phyloP scores from a whole-genome alignment of 2,113 vertebrate genomes.

The Capricornis sumatraensis region DNA sequence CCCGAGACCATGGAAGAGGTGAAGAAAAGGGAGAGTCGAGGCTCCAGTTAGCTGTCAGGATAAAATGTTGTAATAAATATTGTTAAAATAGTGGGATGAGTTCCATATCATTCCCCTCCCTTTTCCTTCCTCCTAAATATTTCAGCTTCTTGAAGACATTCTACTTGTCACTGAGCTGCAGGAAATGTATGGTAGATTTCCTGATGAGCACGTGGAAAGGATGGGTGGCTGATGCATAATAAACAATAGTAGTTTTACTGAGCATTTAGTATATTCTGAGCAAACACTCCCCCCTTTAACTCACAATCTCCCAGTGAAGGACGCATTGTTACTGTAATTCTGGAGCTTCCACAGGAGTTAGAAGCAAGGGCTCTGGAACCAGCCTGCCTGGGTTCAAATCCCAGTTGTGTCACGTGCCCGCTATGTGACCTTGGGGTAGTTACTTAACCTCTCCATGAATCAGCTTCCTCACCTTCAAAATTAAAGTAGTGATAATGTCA shows the following conservation, averaged over 20 bases:
- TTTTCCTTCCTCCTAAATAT: background rate
- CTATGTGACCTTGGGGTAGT: background rate
- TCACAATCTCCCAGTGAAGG: background rate
- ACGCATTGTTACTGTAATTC: background rate
- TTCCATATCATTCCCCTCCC: background rate
- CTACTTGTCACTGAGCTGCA: background rate
- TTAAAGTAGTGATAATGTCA: background rate
- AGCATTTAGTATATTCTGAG: background rate
- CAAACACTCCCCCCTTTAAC: background rate
- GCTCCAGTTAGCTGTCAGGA: background rate
- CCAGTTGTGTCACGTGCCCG: background rate
- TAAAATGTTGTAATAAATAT: background rate
- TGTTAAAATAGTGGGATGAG: background rate
- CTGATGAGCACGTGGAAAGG: background rate
- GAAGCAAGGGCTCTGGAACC: background rate
- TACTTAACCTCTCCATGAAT: background rate
- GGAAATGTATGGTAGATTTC: background rate
- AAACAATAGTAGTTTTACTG: background rate
- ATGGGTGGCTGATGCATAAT: background rate
- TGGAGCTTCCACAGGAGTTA: background rate
- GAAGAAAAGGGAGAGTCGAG: background rate
- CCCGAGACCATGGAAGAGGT: background rate
- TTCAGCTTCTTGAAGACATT: background rate
- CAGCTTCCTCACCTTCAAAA: background rate
- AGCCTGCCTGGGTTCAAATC: background rate